A percentile compares a stretch with the other conserved stretches of the same genome.
phyloP scores from a whole-genome alignment of 1,140 invertebrate genomes.

The Eueides isabella region DNA sequence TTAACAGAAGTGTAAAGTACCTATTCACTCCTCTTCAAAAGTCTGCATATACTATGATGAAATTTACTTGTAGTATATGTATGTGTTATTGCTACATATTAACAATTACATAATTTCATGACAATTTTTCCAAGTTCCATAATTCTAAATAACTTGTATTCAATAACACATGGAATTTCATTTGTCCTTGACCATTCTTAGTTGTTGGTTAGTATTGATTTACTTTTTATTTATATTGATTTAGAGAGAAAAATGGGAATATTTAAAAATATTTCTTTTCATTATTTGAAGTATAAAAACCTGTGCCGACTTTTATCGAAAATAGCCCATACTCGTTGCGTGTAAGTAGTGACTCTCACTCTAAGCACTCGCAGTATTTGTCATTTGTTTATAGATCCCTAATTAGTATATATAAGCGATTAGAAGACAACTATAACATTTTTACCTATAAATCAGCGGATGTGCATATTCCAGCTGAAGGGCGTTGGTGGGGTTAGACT shows the following conservation, averaged over 20 bases:
- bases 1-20: not conserved
- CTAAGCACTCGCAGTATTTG: no score
- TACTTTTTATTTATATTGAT: constrained; percentile 7
- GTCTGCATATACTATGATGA: not conserved
- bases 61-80: not conserved
- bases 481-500: no score
- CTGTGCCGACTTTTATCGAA: no score
- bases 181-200: constrained; percentile 33
- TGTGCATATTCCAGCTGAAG: no score
- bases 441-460: no score
- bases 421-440: no score
- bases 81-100: not conserved
- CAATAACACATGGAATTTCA: constrained; percentile 11
- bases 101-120: not conserved
- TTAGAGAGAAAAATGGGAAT: not conserved
- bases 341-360: no score
- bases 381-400: no score
- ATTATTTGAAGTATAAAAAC: no score
- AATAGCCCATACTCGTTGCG: no score
- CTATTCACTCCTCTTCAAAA: not conserved
- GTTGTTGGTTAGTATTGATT: constrained; percentile 21
- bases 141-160: constrained; percentile 2
- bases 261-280: not conserved
- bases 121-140: not conserved
- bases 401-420: no score